These are phyloP conservation scores for Parasteatoda lunata DNA, from an alignment of 2,888 invertebrate species.

Conservation along the genomic window DNA sequence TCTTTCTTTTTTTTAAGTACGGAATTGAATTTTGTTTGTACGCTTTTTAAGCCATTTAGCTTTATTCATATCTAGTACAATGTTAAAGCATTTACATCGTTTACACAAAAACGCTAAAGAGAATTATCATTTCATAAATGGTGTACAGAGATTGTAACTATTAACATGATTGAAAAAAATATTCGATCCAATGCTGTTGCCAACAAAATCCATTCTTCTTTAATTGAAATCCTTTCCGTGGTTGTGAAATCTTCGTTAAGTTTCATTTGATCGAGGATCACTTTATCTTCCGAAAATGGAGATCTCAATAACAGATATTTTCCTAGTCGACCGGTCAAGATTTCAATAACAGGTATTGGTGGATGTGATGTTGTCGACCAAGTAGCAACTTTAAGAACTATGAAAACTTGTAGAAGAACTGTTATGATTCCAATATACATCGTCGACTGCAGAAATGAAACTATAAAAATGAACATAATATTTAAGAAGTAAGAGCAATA, in stretches of 20 bases:
- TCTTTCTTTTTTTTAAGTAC: too few relatives aligned
- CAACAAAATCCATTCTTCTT: background rate
- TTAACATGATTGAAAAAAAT: background rate
- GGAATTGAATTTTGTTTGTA: too few relatives aligned
- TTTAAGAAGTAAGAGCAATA: too few relatives aligned
- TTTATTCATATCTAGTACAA: too few relatives aligned
- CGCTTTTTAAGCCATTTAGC: too few relatives aligned
- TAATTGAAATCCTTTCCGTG: background rate
- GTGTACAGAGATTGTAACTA: background rate
- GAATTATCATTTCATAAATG: background rate
- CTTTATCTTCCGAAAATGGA: background rate
- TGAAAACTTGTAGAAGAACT: background rate
- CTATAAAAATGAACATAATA: background rate
- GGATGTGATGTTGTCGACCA: background rate
- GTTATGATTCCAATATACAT: conserved; percentile 10
- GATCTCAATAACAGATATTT: background rate
- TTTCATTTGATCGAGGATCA: background rate
- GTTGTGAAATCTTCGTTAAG: background rate
- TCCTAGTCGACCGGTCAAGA: background rate
- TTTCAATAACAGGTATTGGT: background rate
- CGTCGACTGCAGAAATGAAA: conserved; percentile 28
- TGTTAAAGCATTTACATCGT: too few relatives aligned
- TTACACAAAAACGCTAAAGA: too few relatives aligned
- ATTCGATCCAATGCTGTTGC: background rate
- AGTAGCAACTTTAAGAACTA: background rate